phyloP scores from a whole-genome alignment of 2,797 vertebrate species.

The Coreius guichenoti region DNA sequence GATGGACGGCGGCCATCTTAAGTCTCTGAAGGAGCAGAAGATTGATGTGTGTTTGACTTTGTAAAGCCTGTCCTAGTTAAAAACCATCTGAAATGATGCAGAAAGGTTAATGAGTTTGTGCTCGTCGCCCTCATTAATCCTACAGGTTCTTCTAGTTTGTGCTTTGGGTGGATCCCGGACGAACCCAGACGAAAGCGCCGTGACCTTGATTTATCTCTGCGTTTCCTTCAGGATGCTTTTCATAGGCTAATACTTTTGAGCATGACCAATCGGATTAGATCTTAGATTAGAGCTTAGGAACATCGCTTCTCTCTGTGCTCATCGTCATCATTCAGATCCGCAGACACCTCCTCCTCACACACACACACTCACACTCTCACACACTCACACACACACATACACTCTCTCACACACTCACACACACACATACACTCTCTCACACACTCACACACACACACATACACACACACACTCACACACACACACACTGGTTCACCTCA shows the following conservation, averaged over 20 bases:
- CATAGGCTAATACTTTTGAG: conserved; percentile 53
- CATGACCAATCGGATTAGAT: conserved; percentile 61
- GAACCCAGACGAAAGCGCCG: neutral
- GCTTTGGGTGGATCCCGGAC: neutral
- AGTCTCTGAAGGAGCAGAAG: neutral
- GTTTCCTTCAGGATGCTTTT: conserved; percentile 53
- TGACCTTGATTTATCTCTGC: conserved; percentile 53
- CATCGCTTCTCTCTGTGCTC: conserved; percentile 43
- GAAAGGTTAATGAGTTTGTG: conserved; percentile 38
- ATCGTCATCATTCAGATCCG: conserved; percentile 32
- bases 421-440: too few species aligned
- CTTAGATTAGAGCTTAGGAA: conserved; percentile 61
- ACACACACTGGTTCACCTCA: too few species aligned
- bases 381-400: too few species aligned
- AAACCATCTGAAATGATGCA: conserved; percentile 11
- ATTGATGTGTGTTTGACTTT: conserved; percentile 27
- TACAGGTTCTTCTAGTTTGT: conserved; percentile 55
- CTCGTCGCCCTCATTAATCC: conserved; percentile 19
- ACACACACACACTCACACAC: too few species aligned
- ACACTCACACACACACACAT: too few species aligned
- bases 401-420: too few species aligned
- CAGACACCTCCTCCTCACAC: too few species aligned
- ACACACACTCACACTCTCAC: too few species aligned
- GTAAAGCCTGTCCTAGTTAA: conserved; percentile 14
- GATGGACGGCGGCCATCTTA: too few species aligned